A percentile compares a stretch with the other conserved stretches of the same genome.
Evolutionary conservation across 2,113 vertebrate species (phyloP).

Genomic region (Alouatta palliata): DNA sequence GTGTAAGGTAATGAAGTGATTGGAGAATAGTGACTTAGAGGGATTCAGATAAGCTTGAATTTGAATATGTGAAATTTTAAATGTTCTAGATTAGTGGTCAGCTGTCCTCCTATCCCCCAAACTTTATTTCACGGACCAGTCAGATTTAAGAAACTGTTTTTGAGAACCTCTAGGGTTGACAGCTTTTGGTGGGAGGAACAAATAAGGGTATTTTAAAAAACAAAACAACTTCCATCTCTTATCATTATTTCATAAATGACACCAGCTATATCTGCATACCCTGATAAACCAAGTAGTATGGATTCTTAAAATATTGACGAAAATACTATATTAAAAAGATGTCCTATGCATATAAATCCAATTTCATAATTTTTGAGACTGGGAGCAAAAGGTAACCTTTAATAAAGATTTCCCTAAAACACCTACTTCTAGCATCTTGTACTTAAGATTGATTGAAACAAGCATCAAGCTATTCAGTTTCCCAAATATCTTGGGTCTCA

Average conservation of each 20-base stretch:
- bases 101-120: neutral
- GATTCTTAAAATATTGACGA: neutral
- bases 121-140: neutral
- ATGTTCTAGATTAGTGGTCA: neutral
- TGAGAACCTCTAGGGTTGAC: neutral
- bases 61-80: neutral
- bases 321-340: neutral
- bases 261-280: neutral
- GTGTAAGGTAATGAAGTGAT: neutral
- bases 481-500: neutral
- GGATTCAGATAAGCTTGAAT: neutral
- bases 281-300: neutral
- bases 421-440: neutral
- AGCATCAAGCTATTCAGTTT: neutral
- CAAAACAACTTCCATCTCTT: neutral
- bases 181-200: neutral
- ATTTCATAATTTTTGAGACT: neutral
- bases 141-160: constrained; percentile 15
- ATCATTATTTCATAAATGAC: neutral
- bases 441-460: neutral
- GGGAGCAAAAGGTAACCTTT: neutral
- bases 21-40: neutral
- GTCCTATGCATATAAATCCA: neutral
- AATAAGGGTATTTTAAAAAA: neutral
- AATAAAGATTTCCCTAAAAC: neutral